phyloP scores from a whole-genome alignment of 2,113 vertebrate genomes.

The Drymodes brunneopygia region DNA sequence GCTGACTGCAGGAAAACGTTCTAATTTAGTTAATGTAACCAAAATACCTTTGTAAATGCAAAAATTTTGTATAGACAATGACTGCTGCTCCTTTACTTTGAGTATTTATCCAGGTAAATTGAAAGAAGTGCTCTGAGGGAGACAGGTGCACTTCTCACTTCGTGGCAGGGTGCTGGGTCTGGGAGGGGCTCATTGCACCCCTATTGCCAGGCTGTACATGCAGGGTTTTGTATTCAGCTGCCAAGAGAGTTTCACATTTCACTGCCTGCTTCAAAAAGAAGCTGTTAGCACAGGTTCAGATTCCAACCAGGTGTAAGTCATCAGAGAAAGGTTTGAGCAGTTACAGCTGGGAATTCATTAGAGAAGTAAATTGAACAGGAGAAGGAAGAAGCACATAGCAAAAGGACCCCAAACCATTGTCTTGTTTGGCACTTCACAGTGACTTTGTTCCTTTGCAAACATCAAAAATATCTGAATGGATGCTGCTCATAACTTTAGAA shows the following conservation, averaged over 20 bases:
- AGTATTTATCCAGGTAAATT: neutral
- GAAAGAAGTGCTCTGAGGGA: neutral
- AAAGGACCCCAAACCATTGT: fast-evolving
- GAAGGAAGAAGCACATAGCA: fast-evolving
- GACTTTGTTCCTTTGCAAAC: neutral
- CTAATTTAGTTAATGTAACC: neutral
- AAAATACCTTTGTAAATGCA: neutral
- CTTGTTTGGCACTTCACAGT: neutral
- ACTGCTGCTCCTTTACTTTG: neutral
- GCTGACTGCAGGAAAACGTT: neutral
- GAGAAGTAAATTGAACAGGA: neutral
- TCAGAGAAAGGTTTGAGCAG: neutral
- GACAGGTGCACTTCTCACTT: fast-evolving
- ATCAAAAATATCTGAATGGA: neutral
- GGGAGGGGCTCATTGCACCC: neutral
- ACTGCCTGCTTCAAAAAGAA: neutral
- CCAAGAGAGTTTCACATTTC: neutral
- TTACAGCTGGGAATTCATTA: neutral
- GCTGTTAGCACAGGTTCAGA: neutral
- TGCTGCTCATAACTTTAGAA: neutral
- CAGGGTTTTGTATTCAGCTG: neutral
- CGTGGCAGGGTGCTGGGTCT: neutral
- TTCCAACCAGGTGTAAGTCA: neutral
- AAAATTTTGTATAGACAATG: neutral
- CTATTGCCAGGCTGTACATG: neutral